Base-by-base conservation (phyloP, 1,140 invertebrate species). In the Brachionus sp. region DNA sequence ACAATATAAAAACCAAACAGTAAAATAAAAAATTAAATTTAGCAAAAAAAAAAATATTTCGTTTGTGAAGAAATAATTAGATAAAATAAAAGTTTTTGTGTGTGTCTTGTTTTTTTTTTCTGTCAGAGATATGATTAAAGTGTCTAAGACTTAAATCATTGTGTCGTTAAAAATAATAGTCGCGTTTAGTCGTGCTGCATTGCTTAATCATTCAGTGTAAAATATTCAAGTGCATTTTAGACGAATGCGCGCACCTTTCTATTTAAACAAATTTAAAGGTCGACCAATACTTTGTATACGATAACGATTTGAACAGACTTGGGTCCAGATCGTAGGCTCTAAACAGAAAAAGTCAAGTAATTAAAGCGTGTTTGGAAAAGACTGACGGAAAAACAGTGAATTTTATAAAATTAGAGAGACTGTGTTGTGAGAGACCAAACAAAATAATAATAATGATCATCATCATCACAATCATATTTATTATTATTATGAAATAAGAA, bases 1-100 rank as follows among this genome's bases (percentile, higher is more conserved):
- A 66, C 62, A 66, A 66, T 33, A 66, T 33, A 66, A 66, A n/a
- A 66, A 35, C 12, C n/a, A 66, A 66, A 35, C 64, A 68, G 12
- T 16, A 68, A 33, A 68, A 68, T 13, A 46, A 46, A 13, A 13
- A 13, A 2, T 46, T 46, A 46, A 46, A 46, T 29, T 29, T 29
- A 29, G 29, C 29, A 37, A 37, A 35, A 13, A 29, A 12, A 64
- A 25, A 16, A 64, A 64, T 64, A 57, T 57, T 57, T 57, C 5
- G 50, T 57, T 19, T 57, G 50, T 25, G 50, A 57, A 19, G 50
- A 57, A 57, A 25, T 9, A 57, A 57, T 57, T 42, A 42, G 39
- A 42, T 42, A 42, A 42, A 42, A 42, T 29, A 29, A 2, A 42
- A 42, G 39, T 42, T 1, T 46, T 46, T 46, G n/a, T 46, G 5